Base-by-base conservation (phyloP, 2,797 vertebrate species). In the Chelon labrosus region DNA sequence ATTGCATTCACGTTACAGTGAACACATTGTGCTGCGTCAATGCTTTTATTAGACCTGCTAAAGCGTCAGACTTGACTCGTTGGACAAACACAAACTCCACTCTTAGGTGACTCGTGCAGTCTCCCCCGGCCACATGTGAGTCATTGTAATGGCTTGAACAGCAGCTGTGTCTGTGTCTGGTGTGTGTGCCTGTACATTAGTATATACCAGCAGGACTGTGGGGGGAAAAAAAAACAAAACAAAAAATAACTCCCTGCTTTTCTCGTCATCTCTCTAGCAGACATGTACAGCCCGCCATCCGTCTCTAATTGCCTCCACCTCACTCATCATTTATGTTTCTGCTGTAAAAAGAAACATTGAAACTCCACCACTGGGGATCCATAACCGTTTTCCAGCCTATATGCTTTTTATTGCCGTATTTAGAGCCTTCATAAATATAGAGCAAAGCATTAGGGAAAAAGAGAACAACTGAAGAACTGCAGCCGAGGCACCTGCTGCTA, bases 351-450 rank as follows among this genome's bases (percentile, higher is more conserved):
- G 83, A 87, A 92, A 88, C 81, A 87, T 49, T 89, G 82, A 80
- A 90, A 88, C 69, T 57, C 49, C 7, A 87, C 89, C 92, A 71
- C 90, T 20, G 77, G 92, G 91, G 91, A 92, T 91, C 90, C 81
- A 92, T 92, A 91, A 91, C 87, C 79, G 65, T 92, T 92, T 93
- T 89, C 85, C 75, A 83, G 79, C 80, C 84, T 89, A 85, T 89
- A 87, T 91, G 83, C 71, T 86, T 91, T 93, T 92, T 94, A 93
- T 90, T 84, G 90, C 85, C 57, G 49, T 85, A 88, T 92, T 92
- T 93, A 92, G 89, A 90, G 80, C 80, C 85, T 83, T 91, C 88
- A 85, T 93, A 92, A 93, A 94, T 93, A 94, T 88, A 82, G 77
- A 85, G 89, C 88, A 88, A 90, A 87, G 80, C 84, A 86, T 85